Evolutionary conservation across 1,140 invertebrate species (phyloP), one percentile per base, ranked within the genome.

Genomic region (Drosophila teissieri): DNA sequence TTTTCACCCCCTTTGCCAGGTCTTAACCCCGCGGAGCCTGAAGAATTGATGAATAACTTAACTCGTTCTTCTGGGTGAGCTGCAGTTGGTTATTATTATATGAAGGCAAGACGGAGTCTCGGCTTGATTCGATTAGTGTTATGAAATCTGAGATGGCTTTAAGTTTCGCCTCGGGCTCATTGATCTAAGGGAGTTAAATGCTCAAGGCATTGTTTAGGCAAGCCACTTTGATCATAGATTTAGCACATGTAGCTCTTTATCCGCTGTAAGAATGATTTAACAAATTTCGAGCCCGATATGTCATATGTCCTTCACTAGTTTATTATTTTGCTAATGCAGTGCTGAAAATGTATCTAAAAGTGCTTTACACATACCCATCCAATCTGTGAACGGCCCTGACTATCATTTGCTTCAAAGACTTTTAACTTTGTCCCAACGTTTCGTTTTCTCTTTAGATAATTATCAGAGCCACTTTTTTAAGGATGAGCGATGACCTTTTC

Each of bases 31-130:
- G 42, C 12, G 31, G n/a, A 54, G 62, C 64, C 27, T 24, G 51
- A 45, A 72, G 68, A 70, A 70, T 72, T 72, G 68, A 72, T 72
- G 68, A 72, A 72, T 72, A 72, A 72, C 68, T 72, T 72, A 70
- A 70, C 65, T 31, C 65, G 60, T 55, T 70, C 67, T 65, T n/a
- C 46, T 34, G 46, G 2, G 14, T 39, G 37, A 65, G 63, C 61
- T 68, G 64, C 64, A 68, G 10, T 57, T n/a, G 27, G 67, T 54
- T 39, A 56, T 54, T 39, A 56, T 54, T 46, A 54, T 67, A 45
- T 31, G 39, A 39, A 34, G 24, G 63, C 63, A 44, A 14, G 10
- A 14, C 42, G 19, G 14, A 45, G 31, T 45, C 67, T 44, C 51
- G 34, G 39, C 8, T 46, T 49, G 64, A 70, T 72, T 70, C 68